phyloP scores from a whole-genome alignment of 2,888 invertebrate species.

The Heteromyza rotundicornis region DNA sequence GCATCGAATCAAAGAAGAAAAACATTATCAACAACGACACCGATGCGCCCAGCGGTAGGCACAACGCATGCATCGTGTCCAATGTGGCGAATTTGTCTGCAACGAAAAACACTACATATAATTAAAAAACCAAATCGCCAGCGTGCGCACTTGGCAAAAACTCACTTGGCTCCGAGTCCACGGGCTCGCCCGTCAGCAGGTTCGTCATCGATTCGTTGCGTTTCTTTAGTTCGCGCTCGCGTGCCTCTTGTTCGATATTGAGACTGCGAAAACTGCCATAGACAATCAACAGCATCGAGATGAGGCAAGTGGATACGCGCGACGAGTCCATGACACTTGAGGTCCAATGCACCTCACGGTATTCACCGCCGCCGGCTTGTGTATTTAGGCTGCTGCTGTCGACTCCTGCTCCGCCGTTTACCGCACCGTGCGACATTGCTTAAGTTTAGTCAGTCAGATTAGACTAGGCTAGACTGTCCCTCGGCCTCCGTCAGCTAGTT shows the following conservation, averaged over 20 bases:
- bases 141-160: conserved; percentile 20
- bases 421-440: conserved; percentile 56
- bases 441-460: no score
- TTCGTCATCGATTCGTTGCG: conserved; percentile 67
- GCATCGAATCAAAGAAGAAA: conserved; percentile 99
- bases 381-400: conserved; percentile 42
- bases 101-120: conserved; percentile 28
- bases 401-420: conserved; percentile 44
- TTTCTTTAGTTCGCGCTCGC: conserved; percentile 79
- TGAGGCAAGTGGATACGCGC: conserved; percentile 94
- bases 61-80: conserved; percentile 96
- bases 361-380: conserved; percentile 53
- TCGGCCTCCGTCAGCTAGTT: no score
- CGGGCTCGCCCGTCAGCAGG: conserved; percentile 61
- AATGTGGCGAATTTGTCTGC: conserved; percentile 83
- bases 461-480: no score
- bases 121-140: background rate
- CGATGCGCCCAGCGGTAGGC: conserved; percentile 94
- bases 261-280: conserved; percentile 97
- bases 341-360: conserved; percentile 79
- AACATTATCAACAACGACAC: conserved; percentile 96
- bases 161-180: conserved; percentile 65
- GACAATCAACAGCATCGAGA: conserved; percentile 95
- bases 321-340: conserved; percentile 98
- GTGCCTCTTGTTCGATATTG: conserved; percentile 94